Evolutionary conservation across 1,140 invertebrate species (phyloP).

Genomic region (Macrostomum lignano): DNA sequence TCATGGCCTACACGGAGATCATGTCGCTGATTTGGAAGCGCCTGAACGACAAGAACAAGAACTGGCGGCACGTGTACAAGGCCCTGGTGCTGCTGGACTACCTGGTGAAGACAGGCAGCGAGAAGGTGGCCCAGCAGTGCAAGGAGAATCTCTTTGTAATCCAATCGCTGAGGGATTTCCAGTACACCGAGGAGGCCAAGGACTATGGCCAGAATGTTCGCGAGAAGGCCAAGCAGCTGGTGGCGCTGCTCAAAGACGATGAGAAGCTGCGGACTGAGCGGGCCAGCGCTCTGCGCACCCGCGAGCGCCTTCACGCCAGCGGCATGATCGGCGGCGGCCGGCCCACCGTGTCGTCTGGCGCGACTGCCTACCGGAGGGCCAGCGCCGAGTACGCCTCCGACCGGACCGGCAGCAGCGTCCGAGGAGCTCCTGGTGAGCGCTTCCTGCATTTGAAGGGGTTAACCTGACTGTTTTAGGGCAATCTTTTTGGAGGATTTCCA

Average conservation of each 20-base stretch:
- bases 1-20: constrained; percentile 85
- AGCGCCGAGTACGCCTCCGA: no score
- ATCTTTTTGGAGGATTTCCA: no score
- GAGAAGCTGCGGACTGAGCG: constrained; percentile 80
- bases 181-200: constrained; percentile 86
- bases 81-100: constrained; percentile 74
- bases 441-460: no score
- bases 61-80: constrained; percentile 99
- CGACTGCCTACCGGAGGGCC: no score
- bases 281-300: constrained; percentile 74
- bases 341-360: no score
- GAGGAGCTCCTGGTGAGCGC: no score
- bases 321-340: no score
- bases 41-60: constrained; percentile 85
- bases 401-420: no score
- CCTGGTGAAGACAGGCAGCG: constrained; percentile 80
- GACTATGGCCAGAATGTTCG: constrained; percentile 90
- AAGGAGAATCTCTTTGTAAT: constrained; percentile 4
- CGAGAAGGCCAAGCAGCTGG: constrained; percentile 90
- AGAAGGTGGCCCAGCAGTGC: constrained; percentile 35
- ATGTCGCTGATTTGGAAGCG: constrained; percentile 99
- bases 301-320: no score
- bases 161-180: constrained; percentile 45
- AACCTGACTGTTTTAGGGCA: no score
- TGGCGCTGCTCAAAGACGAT: constrained; percentile 71